phyloP scores from a whole-genome alignment of 2,888 invertebrate species.

The Mythimna lalbum region DNA sequence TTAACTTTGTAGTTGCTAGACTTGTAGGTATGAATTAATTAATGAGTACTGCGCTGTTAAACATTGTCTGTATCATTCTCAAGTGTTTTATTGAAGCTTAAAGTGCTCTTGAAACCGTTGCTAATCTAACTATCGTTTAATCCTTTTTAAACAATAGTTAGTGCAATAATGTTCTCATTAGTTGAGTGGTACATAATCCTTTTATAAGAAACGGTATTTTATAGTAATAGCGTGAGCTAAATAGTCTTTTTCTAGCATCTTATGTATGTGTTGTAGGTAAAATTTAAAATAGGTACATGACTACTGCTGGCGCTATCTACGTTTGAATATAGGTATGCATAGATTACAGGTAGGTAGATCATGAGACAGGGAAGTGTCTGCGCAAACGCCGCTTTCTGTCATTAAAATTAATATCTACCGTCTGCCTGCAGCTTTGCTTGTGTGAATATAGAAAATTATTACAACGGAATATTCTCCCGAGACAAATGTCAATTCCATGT shows the following conservation, averaged over 20 bases:
- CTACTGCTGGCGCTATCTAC: neutral
- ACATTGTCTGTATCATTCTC: slow-evolving; percentile 2
- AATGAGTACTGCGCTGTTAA: slow-evolving; percentile 2
- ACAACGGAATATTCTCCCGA: no score
- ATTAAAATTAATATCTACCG: slow-evolving; percentile 10
- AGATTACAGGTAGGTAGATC: slow-evolving; percentile 25
- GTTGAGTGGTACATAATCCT: slow-evolving; percentile 20
- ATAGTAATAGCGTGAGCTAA: slow-evolving; percentile 2
- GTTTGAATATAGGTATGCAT: neutral
- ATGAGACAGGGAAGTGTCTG: slow-evolving; percentile 16
- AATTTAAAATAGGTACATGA: no score
- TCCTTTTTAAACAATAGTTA: slow-evolving; percentile 15
- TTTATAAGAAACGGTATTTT: slow-evolving; percentile 4
- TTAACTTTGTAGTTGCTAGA: slow-evolving; percentile 12
- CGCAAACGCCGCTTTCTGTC: slow-evolving; percentile 21
- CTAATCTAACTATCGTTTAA: neutral
- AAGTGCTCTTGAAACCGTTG: slow-evolving; percentile 20
- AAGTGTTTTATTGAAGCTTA: slow-evolving; percentile 37
- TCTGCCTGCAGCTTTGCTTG: no score
- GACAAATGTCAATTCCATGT: no score
- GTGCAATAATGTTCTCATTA: slow-evolving; percentile 16
- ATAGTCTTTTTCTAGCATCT: slow-evolving; percentile 2
- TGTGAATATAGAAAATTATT: no score
- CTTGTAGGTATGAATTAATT: slow-evolving; percentile 1
- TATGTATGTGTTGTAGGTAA: neutral